Base-by-base conservation (phyloP, 1,140 invertebrate genomes). In the Drosophila kikkawai region DNA sequence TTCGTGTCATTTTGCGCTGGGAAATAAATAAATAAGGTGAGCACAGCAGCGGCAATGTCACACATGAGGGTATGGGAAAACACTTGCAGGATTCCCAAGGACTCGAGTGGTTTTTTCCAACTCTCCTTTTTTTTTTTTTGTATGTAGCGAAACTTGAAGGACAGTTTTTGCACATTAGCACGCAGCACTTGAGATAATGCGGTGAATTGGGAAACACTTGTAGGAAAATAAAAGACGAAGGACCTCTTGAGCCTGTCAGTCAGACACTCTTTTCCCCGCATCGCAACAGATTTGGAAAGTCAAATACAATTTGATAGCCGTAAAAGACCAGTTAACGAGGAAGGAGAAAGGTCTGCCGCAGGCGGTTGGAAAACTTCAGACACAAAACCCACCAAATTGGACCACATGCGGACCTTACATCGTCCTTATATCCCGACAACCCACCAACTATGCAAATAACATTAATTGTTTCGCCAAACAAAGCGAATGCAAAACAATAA, bases 401-500 rank as follows among this genome's bases (percentile, higher is more conserved):
- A 84, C 78, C 81, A 79, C 85, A 84, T 88, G 78, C 70, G 76
- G 66, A 68, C 81, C 76, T 65, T 32, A 17, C 3, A 19, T 22
- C 53, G 22, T 51, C 41, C 55, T 47, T 48, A 39, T 51, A 50
- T 51, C 42, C 64, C 42, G 39, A 55, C 50, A 47, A 77, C 75
- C 80, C 65, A 80, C 70, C 74, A 56, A 75, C 86, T 88, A 90
- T 88, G 85, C 85, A 90, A 90, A 90, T 90, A 90, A 81, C 79
- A 85, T 90, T 90, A 90, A 90, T 90, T 90, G 85, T 90, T 90
- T 90, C 65, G 71, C 70, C 82, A 90, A 90, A 90, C 85, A 90
- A 90, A 60, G 79, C 66, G 26, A 64, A 61, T 63, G 76, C 47
- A 60, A 83, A 83, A 79, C 80, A 79, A 79, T 75, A 71, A 76